phyloP scores from a whole-genome alignment of 2,113 vertebrate species.

The Penelope pileata region DNA sequence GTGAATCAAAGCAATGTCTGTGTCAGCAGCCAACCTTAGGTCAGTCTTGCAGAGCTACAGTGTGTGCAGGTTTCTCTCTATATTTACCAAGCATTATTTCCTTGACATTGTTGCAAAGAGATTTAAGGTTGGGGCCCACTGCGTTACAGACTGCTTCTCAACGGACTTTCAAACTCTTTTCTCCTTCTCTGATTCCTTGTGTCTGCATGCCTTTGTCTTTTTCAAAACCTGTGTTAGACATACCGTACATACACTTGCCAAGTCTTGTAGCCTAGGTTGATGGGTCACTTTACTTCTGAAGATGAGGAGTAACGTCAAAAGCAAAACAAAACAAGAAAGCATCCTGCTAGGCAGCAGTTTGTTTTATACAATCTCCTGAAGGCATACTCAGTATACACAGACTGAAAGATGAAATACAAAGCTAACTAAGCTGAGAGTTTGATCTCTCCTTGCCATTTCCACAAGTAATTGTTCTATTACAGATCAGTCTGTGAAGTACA shows the following conservation, averaged over 20 bases:
- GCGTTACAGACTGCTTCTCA: conserved; percentile 6
- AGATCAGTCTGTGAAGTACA: neutral
- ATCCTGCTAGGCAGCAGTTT: neutral
- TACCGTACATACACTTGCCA: neutral
- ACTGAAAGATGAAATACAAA: neutral
- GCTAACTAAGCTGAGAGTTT: neutral
- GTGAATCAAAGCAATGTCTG: conserved; percentile 42
- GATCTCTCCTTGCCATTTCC: conserved; percentile 3
- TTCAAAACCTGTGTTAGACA: neutral
- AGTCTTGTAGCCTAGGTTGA: neutral
- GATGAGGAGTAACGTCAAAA: conserved; percentile 5
- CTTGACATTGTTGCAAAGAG: conserved; percentile 58
- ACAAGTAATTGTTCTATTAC: neutral
- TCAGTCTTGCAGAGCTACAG: conserved; percentile 51
- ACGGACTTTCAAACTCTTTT: conserved; percentile 52
- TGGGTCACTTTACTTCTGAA: conserved; percentile 45
- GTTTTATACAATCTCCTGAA: neutral
- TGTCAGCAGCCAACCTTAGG: conserved; percentile 61
- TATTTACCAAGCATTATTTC: conserved; percentile 63
- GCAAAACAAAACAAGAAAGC: neutral
- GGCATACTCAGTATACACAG: neutral
- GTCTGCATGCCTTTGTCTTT: conserved; percentile 48
- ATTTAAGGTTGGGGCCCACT: conserved; percentile 52
- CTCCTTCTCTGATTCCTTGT: conserved; percentile 39
- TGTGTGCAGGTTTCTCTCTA: conserved; percentile 34